Base-by-base conservation (phyloP, 2,113 vertebrate genomes). In the Polyodon spathula region DNA sequence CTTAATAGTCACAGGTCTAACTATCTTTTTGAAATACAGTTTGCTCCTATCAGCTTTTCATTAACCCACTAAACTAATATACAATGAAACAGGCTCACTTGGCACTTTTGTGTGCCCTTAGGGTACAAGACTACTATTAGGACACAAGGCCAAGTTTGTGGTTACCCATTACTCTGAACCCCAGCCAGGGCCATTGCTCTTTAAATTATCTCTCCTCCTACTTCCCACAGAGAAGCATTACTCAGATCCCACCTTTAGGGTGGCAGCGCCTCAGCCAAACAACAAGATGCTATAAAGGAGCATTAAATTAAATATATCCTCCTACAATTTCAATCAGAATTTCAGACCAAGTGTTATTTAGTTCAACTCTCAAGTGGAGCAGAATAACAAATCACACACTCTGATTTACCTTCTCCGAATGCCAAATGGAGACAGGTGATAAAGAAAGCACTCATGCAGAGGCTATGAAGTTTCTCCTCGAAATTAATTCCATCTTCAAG, bases 401-500 rank as follows among this genome's bases (percentile, higher is more conserved):
- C 88, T 87, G 87, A 92, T 91, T 92, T 91, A 89, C 86, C 87
- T 88, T 90, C 86, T 88, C 78, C 82, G 86, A 89, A 91, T 89
- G 88, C 88, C 90, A 88, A 88, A 89, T 90, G 89, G 88, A 90
- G 84, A 88, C 88, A 90, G 86, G 89, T 91, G 91, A 93, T 92
- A 93, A 93, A 92, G 87, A 87, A 87, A 78, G 85, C 87, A 76
- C 86, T 90, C 85, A 84, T 87, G 88, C 87, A 90, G 84, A 84
- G 85, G 85, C 88, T 89, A 88, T 90, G 89, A 93, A 90, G 90
- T 89, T 90, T 89, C 86, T 82, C 78, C 82, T 80, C 86, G 84
- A 95, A 97, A 95, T 97, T 92, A 94, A 96, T 95, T 95, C 91
- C 90, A 89, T 93, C 90, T 96, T 90, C 78, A 76, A 93, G 93